phyloP scores from a whole-genome alignment of 64 coral and sea anemone species.

The Dendronephthya gigantea region DNA sequence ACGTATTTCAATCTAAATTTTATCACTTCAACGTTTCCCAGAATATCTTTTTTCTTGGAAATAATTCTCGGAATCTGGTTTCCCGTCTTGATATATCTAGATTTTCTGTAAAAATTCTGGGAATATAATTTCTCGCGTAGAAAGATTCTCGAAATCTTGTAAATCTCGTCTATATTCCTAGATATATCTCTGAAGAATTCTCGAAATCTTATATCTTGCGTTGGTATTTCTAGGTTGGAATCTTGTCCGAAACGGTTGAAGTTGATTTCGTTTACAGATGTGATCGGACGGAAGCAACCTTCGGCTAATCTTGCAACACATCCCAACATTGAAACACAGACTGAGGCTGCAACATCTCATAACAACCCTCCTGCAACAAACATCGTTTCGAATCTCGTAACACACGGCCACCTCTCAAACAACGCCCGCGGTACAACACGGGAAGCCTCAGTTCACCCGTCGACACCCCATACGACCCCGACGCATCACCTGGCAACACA shows the following conservation, averaged over 20 bases:
- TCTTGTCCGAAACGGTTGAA: background rate
- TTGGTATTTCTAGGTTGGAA: background rate
- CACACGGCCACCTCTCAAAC: background rate
- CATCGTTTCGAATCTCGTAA: background rate
- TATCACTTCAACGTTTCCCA: background rate
- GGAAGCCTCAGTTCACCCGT: no score
- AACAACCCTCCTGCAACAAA: no score
- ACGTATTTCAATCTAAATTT: background rate
- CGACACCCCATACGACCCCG: no score
- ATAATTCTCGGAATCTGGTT: background rate
- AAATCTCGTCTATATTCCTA: no score
- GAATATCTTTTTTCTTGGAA: background rate
- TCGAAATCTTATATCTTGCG: background rate
- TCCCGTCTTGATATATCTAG: no score
- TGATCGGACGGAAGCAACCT: background rate
- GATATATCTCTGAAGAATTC: no score
- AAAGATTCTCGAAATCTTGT: no score
- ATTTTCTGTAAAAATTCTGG: background rate
- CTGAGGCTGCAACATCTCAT: no score
- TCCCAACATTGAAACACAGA: background rate
- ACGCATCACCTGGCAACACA: no score
- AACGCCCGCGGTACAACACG: no score
- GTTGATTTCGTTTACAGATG: background rate
- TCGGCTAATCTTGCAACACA: background rate
- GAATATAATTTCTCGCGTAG: no score